Evolutionary conservation across 2,113 vertebrate species (phyloP).

Genomic region (Larimichthys crocea): DNA sequence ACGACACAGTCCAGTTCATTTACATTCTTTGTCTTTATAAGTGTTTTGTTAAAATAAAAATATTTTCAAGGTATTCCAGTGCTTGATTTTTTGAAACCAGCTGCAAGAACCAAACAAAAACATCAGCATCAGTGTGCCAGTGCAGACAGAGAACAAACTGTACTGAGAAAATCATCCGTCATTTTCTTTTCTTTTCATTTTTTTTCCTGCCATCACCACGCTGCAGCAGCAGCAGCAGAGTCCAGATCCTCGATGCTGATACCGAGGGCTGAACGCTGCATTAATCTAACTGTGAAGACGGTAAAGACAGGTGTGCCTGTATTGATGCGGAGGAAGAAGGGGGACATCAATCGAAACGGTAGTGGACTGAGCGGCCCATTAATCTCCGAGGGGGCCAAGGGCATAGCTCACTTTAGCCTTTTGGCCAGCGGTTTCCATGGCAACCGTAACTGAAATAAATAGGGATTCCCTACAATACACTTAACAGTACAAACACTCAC

Average conservation of each 20-base stretch:
- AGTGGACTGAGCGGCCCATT: constrained; percentile 23
- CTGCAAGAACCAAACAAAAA: too few species aligned
- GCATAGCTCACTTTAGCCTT: constrained; percentile 25
- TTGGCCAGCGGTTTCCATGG: constrained; percentile 37
- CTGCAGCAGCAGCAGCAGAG: constrained; percentile 1
- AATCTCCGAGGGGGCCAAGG: constrained; percentile 43
- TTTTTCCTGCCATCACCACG: neutral
- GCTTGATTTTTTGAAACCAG: too few species aligned
- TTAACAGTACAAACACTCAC: neutral
- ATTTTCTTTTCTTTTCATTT: neutral
- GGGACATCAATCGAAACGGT: neutral
- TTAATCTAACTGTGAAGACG: constrained; percentile 18
- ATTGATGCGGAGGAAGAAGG: constrained; percentile 15
- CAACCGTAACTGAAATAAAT: constrained; percentile 47
- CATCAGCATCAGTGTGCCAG: neutral
- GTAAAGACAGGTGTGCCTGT: constrained; percentile 11
- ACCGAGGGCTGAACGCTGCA: constrained; percentile 7
- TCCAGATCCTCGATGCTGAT: constrained; percentile 4
- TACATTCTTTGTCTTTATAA: too few species aligned
- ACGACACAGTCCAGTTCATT: too few species aligned
- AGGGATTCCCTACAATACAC: constrained; percentile 7
- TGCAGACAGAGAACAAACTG: neutral
- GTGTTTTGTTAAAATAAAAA: too few species aligned
- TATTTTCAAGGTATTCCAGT: too few species aligned
- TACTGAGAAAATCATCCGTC: neutral